Evolutionary conservation across 1,140 invertebrate genomes (phyloP), one percentile per base, ranked within the genome.

Genomic region (Bombus haemorrhoidalis): DNA sequence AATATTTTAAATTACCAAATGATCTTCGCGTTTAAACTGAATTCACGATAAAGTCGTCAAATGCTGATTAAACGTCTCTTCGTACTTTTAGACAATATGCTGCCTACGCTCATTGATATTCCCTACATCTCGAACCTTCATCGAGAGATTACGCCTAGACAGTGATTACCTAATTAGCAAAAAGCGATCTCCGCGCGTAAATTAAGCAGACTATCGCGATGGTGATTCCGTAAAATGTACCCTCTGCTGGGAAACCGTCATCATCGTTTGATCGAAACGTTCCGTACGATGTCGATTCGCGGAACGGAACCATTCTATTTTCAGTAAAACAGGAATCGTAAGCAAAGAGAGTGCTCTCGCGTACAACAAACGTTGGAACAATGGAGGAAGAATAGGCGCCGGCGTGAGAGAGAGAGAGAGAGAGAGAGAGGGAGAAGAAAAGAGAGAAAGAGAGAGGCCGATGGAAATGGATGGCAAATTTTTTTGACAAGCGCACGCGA

Each of bases 381-480:
- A 80, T 69, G 32, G 41, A 28, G 25, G 37, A 37, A n/a, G 43
- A 53, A 80, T 37, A 53, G 32, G 25, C 12, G 8, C 10, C 22
- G 12, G 25, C 5, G 1, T 25, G 15, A 4, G n/a, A 2, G n/a
- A n/a, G 62, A n/a, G 1, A 13, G 0, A n/a, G 12, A n/a, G 13
- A 12, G n/a, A 13, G 0, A 12, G 0, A 15, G 4, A 6, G 4
- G 3, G 15, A 34, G 4, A n/a, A 0, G 9, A 4, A 25, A 12
- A 13, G 28, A 22, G 10, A 43, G 12, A 5, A 32, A 12, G 32
- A 37, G 25, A 8, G 28, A 3, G 77, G 37, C 5, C 64, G 43
- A 80, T 80, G 62, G 37, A 69, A 69, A 62, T 69, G 62, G 62
- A 80, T 80, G 64, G 77, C 22, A 37, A 80, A 80, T 69, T 69